These are phyloP conservation scores for Pao palembangensis DNA, from an alignment of 2,113 vertebrate genomes.

Conservation along the genomic window DNA sequence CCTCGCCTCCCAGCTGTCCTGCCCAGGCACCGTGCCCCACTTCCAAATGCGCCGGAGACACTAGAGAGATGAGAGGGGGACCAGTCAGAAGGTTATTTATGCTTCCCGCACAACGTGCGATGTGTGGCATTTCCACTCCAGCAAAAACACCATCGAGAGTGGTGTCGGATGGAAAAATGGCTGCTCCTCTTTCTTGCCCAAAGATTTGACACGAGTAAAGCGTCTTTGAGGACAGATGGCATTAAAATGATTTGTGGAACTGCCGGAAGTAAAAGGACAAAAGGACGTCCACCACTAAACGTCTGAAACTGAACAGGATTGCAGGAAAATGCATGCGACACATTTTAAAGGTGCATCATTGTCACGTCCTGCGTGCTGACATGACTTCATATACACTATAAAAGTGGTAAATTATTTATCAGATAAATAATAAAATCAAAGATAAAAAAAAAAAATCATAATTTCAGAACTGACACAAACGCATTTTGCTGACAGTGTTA, in stretches of 20 bases:
- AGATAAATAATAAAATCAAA: too few relatives aligned
- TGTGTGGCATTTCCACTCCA: neutral
- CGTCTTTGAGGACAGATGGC: neutral
- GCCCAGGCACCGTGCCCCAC: conserved; percentile 36
- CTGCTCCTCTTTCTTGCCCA: too few relatives aligned
- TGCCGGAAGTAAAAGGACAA: neutral
- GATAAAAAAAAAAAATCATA: too few relatives aligned
- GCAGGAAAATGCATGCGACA: too few relatives aligned
- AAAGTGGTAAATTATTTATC: too few relatives aligned
- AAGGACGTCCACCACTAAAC: neutral
- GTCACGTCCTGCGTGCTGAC: too few relatives aligned
- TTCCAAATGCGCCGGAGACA: conserved; percentile 38
- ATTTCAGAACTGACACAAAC: too few relatives aligned
- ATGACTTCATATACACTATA: too few relatives aligned
- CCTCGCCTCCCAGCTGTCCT: conserved; percentile 34
- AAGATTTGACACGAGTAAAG: neutral
- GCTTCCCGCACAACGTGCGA: neutral
- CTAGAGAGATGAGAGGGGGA: conserved; percentile 15
- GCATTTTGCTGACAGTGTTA: too few relatives aligned
- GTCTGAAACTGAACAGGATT: too few relatives aligned
- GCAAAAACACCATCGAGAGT: neutral
- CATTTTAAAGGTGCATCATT: too few relatives aligned
- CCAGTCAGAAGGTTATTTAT: conserved; percentile 8
- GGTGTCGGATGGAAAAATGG: too few relatives aligned
- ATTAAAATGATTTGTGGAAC: conserved; percentile 5